phyloP scores from a whole-genome alignment of 1,140 invertebrate species.

The Mycetomoellerius zeteki region DNA sequence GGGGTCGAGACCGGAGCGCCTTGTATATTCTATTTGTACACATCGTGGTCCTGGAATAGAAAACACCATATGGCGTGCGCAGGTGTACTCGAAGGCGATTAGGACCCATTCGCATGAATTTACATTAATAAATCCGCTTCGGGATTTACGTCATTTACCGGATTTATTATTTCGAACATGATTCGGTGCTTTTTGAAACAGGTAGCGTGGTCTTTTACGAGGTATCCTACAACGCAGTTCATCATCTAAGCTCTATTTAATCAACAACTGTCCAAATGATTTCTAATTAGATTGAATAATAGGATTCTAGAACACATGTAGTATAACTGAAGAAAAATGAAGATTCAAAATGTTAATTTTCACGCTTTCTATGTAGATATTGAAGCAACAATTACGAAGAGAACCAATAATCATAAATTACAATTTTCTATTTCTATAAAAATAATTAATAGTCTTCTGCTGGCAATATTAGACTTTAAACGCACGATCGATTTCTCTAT shows the following conservation, averaged over 20 bases:
- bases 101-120: slow-evolving; percentile 85
- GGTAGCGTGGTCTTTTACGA: slow-evolving; percentile 4
- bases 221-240: background rate
- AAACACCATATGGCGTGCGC: slow-evolving; percentile 86
- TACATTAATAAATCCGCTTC: slow-evolving; percentile 85
- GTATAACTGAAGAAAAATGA: background rate
- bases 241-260: slow-evolving; percentile 6
- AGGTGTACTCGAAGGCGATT: slow-evolving; percentile 86
- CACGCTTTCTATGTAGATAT: background rate
- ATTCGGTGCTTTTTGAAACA: slow-evolving; percentile 73
- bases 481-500: no score
- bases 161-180: slow-evolving; percentile 85
- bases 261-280: slow-evolving; percentile 6
- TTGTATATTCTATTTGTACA: slow-evolving; percentile 66
- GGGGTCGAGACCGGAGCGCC: slow-evolving; percentile 72
- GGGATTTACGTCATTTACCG: slow-evolving; percentile 83
- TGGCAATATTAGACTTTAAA: no score
- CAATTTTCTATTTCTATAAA: background rate
- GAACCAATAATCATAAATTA: background rate
- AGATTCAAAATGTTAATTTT: slow-evolving; percentile 25
- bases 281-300: slow-evolving; percentile 23
- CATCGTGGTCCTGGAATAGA: slow-evolving; percentile 77
- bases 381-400: background rate
- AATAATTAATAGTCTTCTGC: background rate
- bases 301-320: background rate